Percentiles rank a stretch among this genome's conserved stretches.
These are phyloP conservation scores for Phania funesta DNA, from an alignment of 2,888 invertebrate genomes.

Conservation along the genomic window DNA sequence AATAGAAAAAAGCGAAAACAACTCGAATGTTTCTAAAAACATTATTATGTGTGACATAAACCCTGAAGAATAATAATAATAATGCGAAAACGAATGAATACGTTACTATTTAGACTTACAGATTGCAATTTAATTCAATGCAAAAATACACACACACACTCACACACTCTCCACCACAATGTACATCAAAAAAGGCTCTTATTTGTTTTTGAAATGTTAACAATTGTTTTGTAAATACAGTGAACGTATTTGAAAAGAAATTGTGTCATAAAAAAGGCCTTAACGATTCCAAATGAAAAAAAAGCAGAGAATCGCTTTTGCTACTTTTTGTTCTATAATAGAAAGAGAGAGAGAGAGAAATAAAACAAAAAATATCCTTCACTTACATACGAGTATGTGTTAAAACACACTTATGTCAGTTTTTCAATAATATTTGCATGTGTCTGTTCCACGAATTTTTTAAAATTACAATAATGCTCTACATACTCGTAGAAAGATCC, in stretches of 20 bases:
- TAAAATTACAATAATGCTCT: conserved; percentile 8
- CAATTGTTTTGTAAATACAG: conserved; percentile 49
- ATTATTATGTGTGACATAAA: conserved; percentile 65
- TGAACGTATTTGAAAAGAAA: conserved; percentile 54
- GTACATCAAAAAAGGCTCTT: conserved; percentile 35
- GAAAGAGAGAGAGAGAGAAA: not conserved
- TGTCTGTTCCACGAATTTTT: not conserved
- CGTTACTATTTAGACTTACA: conserved; percentile 59
- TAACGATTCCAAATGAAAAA: conserved; percentile 36
- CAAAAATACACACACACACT: conserved; percentile 22
- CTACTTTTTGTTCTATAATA: not conserved
- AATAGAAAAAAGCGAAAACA: conserved; percentile 38
- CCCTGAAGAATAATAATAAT: conserved; percentile 55
- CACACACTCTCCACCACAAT: conserved; percentile 5
- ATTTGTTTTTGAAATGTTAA: conserved; percentile 49
- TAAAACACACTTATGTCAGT: not conserved
- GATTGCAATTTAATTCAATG: conserved; percentile 65
- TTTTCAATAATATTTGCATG: not conserved
- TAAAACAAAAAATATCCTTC: conserved; percentile 51
- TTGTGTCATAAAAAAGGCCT: conserved; percentile 56
- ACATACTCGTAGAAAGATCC: conserved; percentile 6
- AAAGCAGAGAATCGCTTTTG: not conserved
- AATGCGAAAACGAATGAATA: conserved; percentile 43
- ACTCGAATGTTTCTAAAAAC: conserved; percentile 35
- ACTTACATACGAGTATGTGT: conserved; percentile 6